Base-by-base conservation (phyloP, 2,797 vertebrate genomes). In the Macrochelys suwanniensis region DNA sequence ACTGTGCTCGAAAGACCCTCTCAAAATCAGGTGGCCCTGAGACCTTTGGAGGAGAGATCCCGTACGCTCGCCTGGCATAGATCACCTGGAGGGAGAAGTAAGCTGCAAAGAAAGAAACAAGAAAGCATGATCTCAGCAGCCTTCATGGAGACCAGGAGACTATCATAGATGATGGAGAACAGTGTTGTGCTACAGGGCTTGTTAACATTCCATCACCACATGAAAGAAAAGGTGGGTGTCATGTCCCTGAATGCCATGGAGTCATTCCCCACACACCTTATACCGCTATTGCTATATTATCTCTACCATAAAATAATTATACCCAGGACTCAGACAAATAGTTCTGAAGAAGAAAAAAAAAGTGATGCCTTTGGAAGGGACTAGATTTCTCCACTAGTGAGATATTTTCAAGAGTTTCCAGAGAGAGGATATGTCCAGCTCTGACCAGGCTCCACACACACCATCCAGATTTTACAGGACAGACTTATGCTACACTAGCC, bases 31-130 rank as follows among this genome's bases (percentile, higher is more conserved):
- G 98, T 1, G 98, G 98, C 8, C 99, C 99, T 1, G 96, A 79
- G 2, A 97, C 98, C 82, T 95, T 78, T 0, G 99, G 99, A 2
- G 99, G 99, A 12, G 98, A 96, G 54, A 99, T 93, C 0, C 98
- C 98, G 68, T 98, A 98, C 54, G 95, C 98, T 47, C 99, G 98
- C 81, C 99, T 97, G 65, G 98, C 98, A 6, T 98, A 97, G 82
- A 99, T 99, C 71, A 99, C 99, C 98, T 99, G 98, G 11, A 99
- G 97, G 56, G 98, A 98, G 96, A 99, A 99, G 92, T 99, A 99
- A 1, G 98, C 99, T 99, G 96, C 68, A 94, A 42, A 26, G 87
- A 90, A 91, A 89, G 83, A 95, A 89, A 93, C 42, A 92, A 88
- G 87, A 56, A 47, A 85, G 7, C 71, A 74, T 12, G 6, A 5